Percentiles rank a stretch among this genome's conserved stretches.
These are phyloP conservation scores for Nycteola revayana DNA, from an alignment of 2,888 invertebrate genomes.

Conservation along the genomic window DNA sequence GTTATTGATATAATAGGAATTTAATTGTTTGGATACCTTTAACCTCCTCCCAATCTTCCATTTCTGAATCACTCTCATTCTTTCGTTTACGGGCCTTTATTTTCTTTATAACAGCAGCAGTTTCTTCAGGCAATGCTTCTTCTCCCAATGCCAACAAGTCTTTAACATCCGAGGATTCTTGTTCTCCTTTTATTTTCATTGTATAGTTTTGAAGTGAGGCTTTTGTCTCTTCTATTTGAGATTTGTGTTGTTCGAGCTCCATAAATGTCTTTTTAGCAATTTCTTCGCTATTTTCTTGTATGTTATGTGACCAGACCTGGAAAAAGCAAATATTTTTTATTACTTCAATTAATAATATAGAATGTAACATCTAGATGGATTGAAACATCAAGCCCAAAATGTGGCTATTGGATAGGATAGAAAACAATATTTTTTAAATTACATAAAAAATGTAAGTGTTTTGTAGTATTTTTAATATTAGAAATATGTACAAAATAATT, in stretches of 20 bases:
- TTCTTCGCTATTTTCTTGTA: slow-evolving; percentile 62
- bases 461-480: slow-evolving; percentile 1
- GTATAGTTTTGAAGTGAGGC: slow-evolving; percentile 77
- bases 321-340: slow-evolving; percentile 1
- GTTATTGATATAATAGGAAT: background rate
- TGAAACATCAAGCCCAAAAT: too few species aligned
- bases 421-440: too few species aligned
- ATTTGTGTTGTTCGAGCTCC: slow-evolving; percentile 82
- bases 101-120: slow-evolving; percentile 41
- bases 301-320: slow-evolving; percentile 63
- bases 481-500: too few species aligned
- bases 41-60: slow-evolving; percentile 89
- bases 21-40: slow-evolving; percentile 72
- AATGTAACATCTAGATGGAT: too few species aligned
- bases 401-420: too few species aligned
- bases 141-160: slow-evolving; percentile 86
- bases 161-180: slow-evolving; percentile 78
- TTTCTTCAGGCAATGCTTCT: slow-evolving; percentile 46
- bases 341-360: background rate
- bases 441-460: too few species aligned
- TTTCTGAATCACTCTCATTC: slow-evolving; percentile 83
- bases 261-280: slow-evolving; percentile 75
- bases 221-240: slow-evolving; percentile 83
- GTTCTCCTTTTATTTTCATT: slow-evolving; percentile 33
- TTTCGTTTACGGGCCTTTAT: slow-evolving; percentile 42